Percentiles rank a stretch among this genome's conserved stretches.
These are phyloP conservation scores for Lysandra bellargus DNA, from an alignment of 2,888 invertebrate genomes.

Conservation along the genomic window DNA sequence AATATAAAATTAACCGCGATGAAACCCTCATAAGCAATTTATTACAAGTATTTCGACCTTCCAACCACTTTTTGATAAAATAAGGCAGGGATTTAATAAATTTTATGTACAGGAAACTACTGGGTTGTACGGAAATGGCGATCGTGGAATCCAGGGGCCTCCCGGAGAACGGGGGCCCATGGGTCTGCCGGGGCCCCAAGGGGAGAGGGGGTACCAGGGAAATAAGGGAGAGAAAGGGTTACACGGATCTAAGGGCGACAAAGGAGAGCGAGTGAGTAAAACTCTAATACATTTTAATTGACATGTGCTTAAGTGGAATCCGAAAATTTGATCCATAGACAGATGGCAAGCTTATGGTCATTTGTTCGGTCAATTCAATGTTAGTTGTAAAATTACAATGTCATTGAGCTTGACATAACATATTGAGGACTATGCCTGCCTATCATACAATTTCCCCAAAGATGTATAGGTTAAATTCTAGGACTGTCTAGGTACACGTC, in stretches of 20 bases:
- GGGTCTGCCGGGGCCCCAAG: constrained; percentile 83
- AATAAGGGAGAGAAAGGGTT: constrained; percentile 82
- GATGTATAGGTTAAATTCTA: background rate
- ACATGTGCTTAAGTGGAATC: background rate
- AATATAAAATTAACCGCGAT: background rate
- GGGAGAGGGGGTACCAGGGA: constrained; percentile 83
- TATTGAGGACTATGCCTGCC: background rate
- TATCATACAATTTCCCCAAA: background rate
- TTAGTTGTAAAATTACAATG: background rate
- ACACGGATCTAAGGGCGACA: constrained; percentile 83
- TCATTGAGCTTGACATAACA: background rate
- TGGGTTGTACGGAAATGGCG: constrained; percentile 74
- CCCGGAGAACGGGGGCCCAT: constrained; percentile 85
- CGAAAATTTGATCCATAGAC: background rate
- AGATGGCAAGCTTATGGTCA: background rate
- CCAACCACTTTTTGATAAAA: background rate
- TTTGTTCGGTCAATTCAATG: background rate
- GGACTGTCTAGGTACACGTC: background rate
- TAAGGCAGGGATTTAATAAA: constrained; percentile 44
- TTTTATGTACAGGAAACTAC: constrained; percentile 67
- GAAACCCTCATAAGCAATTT: constrained; percentile 12
- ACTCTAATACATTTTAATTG: constrained; percentile 25
- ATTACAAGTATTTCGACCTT: background rate
- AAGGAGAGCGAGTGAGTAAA: constrained; percentile 86
- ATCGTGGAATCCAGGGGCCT: constrained; percentile 83